phyloP scores from a whole-genome alignment of 2,888 invertebrate species.

The Cosmia pyralina region DNA sequence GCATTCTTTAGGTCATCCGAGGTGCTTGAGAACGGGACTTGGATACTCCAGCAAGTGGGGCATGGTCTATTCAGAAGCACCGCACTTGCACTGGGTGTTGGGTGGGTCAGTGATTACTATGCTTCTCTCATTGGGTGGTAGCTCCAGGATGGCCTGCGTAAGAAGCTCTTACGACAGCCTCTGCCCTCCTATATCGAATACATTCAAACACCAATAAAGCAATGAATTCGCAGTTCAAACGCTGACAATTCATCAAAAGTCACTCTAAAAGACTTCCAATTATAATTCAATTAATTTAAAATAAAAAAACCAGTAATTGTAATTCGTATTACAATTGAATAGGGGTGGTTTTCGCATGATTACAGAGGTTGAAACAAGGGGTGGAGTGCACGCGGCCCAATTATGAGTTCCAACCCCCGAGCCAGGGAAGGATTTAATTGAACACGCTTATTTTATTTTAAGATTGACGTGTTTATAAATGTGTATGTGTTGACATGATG shows the following conservation, averaged over 20 bases:
- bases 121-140: too few relatives aligned
- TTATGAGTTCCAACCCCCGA: constrained; percentile 76
- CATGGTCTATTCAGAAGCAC: too few relatives aligned
- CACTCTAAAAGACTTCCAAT: constrained; percentile 79
- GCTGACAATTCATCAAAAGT: constrained; percentile 68
- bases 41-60: too few relatives aligned
- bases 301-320: constrained; percentile 51
- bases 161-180: not conserved
- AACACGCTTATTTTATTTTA: constrained; percentile 86
- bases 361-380: constrained; percentile 60
- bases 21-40: too few relatives aligned
- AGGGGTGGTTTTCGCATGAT: constrained; percentile 59
- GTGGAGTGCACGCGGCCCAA: constrained; percentile 84
- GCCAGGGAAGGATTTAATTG: constrained; percentile 83
- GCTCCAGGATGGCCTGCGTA: too few relatives aligned
- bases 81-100: too few relatives aligned
- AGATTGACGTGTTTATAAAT: constrained; percentile 79
- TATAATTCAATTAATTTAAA: constrained; percentile 80
- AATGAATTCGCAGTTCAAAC: constrained; percentile 50
- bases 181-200: constrained; percentile 4
- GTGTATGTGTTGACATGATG: constrained; percentile 33
- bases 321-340: constrained; percentile 55
- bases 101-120: too few relatives aligned
- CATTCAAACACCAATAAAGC: constrained; percentile 28
- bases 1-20: too few relatives aligned